Base-by-base conservation (phyloP, 1,140 invertebrate species). In the Homalodisca vitripennis region DNA sequence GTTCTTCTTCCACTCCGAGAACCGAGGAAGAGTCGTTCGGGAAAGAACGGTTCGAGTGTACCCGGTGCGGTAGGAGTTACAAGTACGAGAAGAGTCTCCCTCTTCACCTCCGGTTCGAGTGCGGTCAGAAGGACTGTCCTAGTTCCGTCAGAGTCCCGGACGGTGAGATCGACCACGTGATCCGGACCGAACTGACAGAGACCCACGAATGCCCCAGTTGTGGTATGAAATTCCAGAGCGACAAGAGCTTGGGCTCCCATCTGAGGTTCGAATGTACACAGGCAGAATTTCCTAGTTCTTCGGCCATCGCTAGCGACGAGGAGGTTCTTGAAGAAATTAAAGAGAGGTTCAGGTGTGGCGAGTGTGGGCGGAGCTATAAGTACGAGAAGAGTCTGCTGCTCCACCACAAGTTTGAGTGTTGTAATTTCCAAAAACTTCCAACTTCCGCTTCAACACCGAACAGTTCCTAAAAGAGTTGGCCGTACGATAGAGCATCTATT, bases 341-440 rank as follows among this genome's bases (percentile, higher is more conserved):
- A 41, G 34, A 64, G 20, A 17, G 34, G 22, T 64, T 64, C 26
- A n/a, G 34, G 34, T 68, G 32, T 31, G 20, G 3, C 3, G 3
- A 24, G 26, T 69, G 65, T 60, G 27, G 26, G 2, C 2, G n/a
- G 26, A 27, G 24, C 27, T 60, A 60, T 24, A 60, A 60, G 26
- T 60, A 60, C n/a, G 22, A 30, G 55, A 60, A 60, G n/a, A 60
- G 55, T 30, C 24, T 60, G 22, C 10, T 60, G 55, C 27, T 60
- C 13, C 55, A 60, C 29, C 55, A 12, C 3, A 26, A 30, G 29
- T 29, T 60, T 29, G 55, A 60, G 29, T 60, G 55, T 30, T 22
- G 26, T n/a, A n/a, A n/a, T n/a, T n/a, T n/a, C n/a, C n/a, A n/a
- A n/a, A n/a, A n/a, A n/a, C n/a, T n/a, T n/a, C n/a, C n/a, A n/a